A percentile compares a stretch with the other conserved stretches of the same genome.
Conservation (phyloP, 2,797 vertebrate species). For the Gephyroberyx darwinii region DNA sequence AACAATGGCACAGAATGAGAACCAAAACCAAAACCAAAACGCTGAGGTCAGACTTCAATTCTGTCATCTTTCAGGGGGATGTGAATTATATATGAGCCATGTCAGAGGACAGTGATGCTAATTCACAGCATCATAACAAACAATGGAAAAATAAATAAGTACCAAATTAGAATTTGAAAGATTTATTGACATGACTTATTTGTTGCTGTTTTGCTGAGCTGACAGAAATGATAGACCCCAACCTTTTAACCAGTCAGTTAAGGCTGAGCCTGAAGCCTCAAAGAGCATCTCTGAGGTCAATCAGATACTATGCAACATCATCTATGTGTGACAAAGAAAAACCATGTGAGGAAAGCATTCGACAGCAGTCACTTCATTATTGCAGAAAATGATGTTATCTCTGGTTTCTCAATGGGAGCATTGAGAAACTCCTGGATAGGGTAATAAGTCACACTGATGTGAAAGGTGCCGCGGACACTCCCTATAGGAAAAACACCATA, state of each 20-base stretch:
- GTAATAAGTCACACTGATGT: background rate
- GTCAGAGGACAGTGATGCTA: background rate
- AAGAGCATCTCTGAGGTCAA: background rate
- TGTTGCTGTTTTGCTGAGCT: background rate
- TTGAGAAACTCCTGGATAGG: background rate
- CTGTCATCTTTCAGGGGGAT: background rate
- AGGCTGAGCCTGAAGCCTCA: background rate
- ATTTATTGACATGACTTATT: background rate
- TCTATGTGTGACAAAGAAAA: background rate
- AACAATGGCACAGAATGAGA: conserved; percentile 6
- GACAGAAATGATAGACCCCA: background rate
- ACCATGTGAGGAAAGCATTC: background rate
- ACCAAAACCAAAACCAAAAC: too few species aligned
- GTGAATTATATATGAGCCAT: background rate
- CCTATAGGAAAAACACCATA: conserved; percentile 50
- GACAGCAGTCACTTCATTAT: background rate
- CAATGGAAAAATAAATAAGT: background rate
- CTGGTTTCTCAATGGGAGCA: conserved; percentile 7
- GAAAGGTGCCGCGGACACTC: conserved; percentile 26
- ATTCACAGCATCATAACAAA: background rate
- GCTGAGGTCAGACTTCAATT: conserved; percentile 2
- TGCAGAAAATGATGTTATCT: conserved; percentile 4
- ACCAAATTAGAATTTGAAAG: background rate
- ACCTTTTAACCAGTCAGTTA: background rate
- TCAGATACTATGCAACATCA: background rate